These are phyloP conservation scores for Digitonthophagus gazella DNA, from an alignment of 2,888 invertebrate species.

Conservation along the genomic window DNA sequence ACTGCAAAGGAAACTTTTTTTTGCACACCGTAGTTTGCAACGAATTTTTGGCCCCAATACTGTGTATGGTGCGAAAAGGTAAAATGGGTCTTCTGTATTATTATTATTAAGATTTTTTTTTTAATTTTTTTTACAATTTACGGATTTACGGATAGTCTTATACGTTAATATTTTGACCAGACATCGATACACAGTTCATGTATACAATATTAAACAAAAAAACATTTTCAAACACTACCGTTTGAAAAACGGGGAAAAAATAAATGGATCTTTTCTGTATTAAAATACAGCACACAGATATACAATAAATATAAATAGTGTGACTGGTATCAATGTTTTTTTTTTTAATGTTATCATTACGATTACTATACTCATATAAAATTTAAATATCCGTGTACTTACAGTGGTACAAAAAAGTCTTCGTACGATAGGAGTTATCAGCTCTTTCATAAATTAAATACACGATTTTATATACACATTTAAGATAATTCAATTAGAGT, in stretches of 20 bases:
- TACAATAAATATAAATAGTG: background rate
- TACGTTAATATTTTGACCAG: conserved; percentile 23
- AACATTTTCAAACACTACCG: background rate
- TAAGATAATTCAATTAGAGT: too few relatives aligned
- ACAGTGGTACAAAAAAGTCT: background rate
- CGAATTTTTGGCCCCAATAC: conserved; percentile 17
- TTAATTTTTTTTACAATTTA: background rate
- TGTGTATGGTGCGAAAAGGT: conserved; percentile 1
- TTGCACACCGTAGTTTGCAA: conserved; percentile 16
- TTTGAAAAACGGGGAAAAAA: background rate
- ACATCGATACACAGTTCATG: conserved; percentile 24
- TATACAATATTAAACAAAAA: conserved; percentile 21
- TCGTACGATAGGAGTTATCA: too few relatives aligned
- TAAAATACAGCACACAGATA: conserved; percentile 15
- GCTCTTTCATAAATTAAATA: too few relatives aligned
- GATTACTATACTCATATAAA: background rate
- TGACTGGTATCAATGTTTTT: background rate
- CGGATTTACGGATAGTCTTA: conserved; percentile 6
- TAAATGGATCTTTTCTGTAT: conserved; percentile 4
- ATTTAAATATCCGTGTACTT: conserved; percentile 10
- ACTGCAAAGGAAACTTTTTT: conserved; percentile 16
- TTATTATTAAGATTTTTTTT: background rate
- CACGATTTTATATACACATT: too few relatives aligned
- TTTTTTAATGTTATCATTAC: background rate
- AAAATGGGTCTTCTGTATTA: background rate